Conservation (phyloP, 2,113 vertebrate species). For the Barbus barbus region DNA sequence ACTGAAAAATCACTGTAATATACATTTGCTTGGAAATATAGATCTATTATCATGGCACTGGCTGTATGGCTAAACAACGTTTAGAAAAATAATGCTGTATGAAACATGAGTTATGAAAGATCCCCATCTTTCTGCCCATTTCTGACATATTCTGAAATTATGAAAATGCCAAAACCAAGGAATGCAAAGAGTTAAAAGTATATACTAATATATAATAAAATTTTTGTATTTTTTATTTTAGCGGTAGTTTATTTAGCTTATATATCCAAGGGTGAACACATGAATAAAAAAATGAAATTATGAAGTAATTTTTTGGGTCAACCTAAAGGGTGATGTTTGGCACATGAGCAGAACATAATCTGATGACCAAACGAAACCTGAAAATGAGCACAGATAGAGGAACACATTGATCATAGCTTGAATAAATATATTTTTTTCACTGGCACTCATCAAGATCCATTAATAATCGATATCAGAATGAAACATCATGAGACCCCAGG, state of each 20-base stretch:
- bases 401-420: constrained; percentile 64
- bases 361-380: background rate
- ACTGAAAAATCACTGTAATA: constrained; percentile 53
- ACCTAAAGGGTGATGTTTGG: constrained; percentile 28
- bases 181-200: background rate
- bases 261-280: constrained; percentile 27
- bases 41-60: constrained; percentile 45
- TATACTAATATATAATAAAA: background rate
- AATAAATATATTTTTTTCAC: constrained; percentile 54
- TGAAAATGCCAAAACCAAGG: background rate
- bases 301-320: background rate
- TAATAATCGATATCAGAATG: constrained; percentile 52
- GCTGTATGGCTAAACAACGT: constrained; percentile 34
- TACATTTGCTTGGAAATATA: constrained; percentile 54
- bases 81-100: constrained; percentile 54
- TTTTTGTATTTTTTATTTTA: no score
- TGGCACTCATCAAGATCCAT: constrained; percentile 59
- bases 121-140: background rate
- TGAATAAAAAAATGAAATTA: background rate
- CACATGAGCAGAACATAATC: constrained; percentile 56
- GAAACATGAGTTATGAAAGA: constrained; percentile 18
- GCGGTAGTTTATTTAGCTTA: background rate
- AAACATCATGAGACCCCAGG: constrained; percentile 60
- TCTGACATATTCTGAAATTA: background rate
- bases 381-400: constrained; percentile 54